Conservation (phyloP, 2,888 invertebrate genomes). For the Lottia gigantea region DNA sequence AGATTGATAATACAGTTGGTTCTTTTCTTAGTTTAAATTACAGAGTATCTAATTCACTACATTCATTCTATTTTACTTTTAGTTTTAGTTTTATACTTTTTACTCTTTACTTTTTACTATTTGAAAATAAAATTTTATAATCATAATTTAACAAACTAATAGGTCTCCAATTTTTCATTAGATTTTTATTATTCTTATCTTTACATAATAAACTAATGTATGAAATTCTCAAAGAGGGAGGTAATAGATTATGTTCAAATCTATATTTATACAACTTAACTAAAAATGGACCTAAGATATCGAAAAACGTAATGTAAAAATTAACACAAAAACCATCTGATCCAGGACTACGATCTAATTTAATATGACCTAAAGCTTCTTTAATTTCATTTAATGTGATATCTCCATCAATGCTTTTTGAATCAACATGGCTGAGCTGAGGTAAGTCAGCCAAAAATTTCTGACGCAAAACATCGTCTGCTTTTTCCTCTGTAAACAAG, state of each 20-base stretch:
- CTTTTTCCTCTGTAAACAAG: background rate
- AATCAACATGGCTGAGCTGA: background rate
- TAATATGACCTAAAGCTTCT: background rate
- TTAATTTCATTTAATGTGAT: background rate
- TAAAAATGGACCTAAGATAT: background rate
- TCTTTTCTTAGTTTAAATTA: too few species aligned
- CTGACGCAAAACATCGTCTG: background rate
- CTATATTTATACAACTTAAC: background rate
- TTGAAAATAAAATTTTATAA: too few species aligned
- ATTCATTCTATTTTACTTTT: too few species aligned
- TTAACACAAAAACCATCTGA: background rate
- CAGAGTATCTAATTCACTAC: too few species aligned
- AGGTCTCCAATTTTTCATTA: slow-evolving; percentile 38
- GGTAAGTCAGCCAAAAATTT: background rate
- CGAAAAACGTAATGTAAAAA: background rate
- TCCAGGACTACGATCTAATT: background rate
- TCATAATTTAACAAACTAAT: slow-evolving; percentile 35
- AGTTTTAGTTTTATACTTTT: too few species aligned
- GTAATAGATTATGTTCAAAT: slow-evolving; percentile 24
- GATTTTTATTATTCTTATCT: slow-evolving; percentile 25
- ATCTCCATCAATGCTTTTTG: background rate
- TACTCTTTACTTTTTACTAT: too few species aligned
- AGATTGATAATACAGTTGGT: too few species aligned
- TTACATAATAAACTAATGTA: slow-evolving; percentile 36
- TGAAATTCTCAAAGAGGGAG: slow-evolving; percentile 19